Base-by-base conservation (phyloP, 2,113 vertebrate species). In the Leptodactylus fuscus region DNA sequence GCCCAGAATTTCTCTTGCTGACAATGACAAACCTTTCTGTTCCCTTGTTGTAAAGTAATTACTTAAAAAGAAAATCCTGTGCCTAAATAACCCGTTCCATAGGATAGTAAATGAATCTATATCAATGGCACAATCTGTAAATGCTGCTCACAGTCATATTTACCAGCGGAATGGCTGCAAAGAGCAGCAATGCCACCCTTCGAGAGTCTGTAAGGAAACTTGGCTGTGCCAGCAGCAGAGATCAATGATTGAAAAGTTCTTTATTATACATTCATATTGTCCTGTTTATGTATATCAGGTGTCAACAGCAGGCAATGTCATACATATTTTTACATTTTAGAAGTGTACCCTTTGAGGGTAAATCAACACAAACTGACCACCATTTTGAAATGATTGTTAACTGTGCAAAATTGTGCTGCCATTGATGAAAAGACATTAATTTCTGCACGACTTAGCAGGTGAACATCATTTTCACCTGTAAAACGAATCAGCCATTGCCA, bases 21-120 rank as follows among this genome's bases (percentile, higher is more conserved):
- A 81, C 60, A 81, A 67, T 48, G 27, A 81, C 13, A 67, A 48
- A 67, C 41, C 3, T 18, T 65, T 60, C n/a, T 60, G 55, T 41
- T 32, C 18, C 41, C 60, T 41, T 81, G 29, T 34, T 67, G 29
- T 67, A 8, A 67, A 36, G 16, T 20, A 67, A 67, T 67, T 67
- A 34, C 34, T 67, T 18, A 34, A 67, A 9, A 24, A 36, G 16
- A 36, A 34, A 67, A 34, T 67, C 34, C 32, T 67, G 29, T 67
- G 29, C 27, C 0, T 67, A 15, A 67, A 32, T 65, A 24, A 10
- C 5, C n/a, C 27, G 58, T 27, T 11, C 11, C 2, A 60, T 27
- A 2, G 15, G 29, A 65, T 15, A 15, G 60, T 29, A 65, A 65
- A 62, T 62, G 24, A 62, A 27, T 62, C 58, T 62, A 27, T 27